phyloP scores from a whole-genome alignment of 2,797 vertebrate genomes.

The Rhynchonycteris naso region DNA sequence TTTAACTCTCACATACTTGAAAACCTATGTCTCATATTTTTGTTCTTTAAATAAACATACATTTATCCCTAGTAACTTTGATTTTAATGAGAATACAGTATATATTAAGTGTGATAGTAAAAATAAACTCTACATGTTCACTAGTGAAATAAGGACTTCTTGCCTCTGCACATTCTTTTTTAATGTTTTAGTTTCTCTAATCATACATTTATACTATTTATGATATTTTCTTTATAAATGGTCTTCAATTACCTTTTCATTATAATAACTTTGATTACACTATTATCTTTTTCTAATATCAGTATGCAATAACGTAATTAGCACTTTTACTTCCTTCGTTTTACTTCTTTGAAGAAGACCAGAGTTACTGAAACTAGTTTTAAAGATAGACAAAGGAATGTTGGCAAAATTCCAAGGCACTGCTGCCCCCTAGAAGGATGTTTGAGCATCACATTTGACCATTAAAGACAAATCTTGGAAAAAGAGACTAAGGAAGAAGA shows the following conservation, averaged over 20 bases:
- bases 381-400: neutral
- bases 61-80: neutral
- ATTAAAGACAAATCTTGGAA: neutral
- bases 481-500: neutral
- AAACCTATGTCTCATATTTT: neutral
- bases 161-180: neutral
- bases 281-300: neutral
- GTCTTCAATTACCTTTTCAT: neutral
- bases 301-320: neutral
- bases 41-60: neutral
- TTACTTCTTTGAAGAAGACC: constrained; percentile 12
- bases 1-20: constrained; percentile 48
- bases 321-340: neutral
- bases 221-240: neutral
- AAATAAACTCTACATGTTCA: neutral
- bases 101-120: neutral
- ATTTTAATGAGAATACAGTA: constrained; percentile 26
- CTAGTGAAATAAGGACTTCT: neutral
- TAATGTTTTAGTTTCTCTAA: neutral
- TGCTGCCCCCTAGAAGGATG: constrained; percentile 70
- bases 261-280: neutral
- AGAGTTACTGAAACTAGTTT: neutral
- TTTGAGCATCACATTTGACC: neutral
- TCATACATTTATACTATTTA: neutral
- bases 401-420: constrained; percentile 58